Conservation (phyloP, 1,140 invertebrate species). For the Caenorhabditis tropicalis region DNA sequence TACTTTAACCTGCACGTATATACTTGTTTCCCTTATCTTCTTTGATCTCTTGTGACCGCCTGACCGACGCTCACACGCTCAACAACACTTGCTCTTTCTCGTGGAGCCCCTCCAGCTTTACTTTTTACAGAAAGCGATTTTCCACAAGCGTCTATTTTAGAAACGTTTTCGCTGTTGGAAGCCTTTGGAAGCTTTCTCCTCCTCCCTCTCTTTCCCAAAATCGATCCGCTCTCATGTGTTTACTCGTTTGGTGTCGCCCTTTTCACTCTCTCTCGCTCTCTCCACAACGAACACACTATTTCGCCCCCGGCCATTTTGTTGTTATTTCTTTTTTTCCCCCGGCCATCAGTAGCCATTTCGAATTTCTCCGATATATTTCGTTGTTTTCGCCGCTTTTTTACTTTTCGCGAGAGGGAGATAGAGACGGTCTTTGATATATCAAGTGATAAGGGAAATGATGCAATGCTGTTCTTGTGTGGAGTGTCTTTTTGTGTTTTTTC, state of each 20-base stretch:
- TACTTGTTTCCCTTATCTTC: not conserved
- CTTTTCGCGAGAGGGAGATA: too few species aligned
- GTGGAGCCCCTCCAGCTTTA: too few species aligned
- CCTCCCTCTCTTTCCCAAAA: conserved; percentile 2
- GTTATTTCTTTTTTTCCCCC: not conserved
- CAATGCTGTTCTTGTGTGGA: conserved; percentile 8
- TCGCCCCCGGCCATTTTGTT: not conserved
- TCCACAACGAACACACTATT: not conserved
- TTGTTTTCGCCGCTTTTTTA: not conserved
- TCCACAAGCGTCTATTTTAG: too few species aligned
- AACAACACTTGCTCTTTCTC: too few species aligned
- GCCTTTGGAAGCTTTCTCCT: not conserved
- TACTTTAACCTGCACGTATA: not conserved
- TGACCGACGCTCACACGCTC: not conserved
- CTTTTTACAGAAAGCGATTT: too few species aligned
- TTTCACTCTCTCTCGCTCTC: not conserved
- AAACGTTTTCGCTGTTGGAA: too few species aligned
- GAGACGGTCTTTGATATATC: too few species aligned
- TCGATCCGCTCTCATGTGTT: conserved; percentile 16
- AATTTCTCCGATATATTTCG: too few species aligned
- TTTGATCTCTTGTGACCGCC: conserved; percentile 12
- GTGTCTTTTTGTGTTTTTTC: not conserved
- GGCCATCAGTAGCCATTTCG: not conserved
- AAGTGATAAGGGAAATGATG: not conserved
- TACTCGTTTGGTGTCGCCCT: conserved; percentile 12